Evolutionary conservation across 2,113 vertebrate genomes (phyloP).

Genomic region (Brienomyrus brachyistius): DNA sequence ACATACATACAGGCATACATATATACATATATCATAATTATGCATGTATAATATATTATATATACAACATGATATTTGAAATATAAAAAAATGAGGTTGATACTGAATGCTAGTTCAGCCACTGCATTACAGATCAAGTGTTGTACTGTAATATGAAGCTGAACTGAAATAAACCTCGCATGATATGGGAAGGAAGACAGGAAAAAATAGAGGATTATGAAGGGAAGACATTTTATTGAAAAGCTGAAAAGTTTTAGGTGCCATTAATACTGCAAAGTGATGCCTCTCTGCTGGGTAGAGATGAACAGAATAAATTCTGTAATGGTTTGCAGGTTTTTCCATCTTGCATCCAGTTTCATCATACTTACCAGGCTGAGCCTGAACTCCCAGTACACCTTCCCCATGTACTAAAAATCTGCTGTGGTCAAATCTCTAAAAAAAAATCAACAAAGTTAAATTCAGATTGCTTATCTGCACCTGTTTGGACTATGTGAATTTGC

Average conservation of each 20-base stretch:
- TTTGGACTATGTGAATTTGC: not conserved
- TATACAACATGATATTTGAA: not conserved
- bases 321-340: not conserved
- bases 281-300: not conserved
- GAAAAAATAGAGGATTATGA: not conserved
- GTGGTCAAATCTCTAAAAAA: not conserved
- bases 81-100: not conserved
- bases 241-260: not conserved
- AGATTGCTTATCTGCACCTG: not conserved
- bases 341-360: slow-evolving; percentile 13
- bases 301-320: slow-evolving; percentile 3
- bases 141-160: not conserved
- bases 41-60: not conserved
- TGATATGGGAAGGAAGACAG: not conserved
- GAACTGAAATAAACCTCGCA: not conserved
- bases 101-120: not conserved
- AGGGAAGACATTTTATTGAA: not conserved
- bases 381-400: not conserved
- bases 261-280: not conserved
- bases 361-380: not conserved
- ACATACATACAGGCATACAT: not conserved
- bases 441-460: not conserved
- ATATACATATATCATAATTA: not conserved
- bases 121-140: not conserved
- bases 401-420: not conserved